Evolutionary conservation across 2,888 invertebrate genomes (phyloP), one percentile per base, ranked within the genome.

Genomic region (Oegoconia quadripuncta): DNA sequence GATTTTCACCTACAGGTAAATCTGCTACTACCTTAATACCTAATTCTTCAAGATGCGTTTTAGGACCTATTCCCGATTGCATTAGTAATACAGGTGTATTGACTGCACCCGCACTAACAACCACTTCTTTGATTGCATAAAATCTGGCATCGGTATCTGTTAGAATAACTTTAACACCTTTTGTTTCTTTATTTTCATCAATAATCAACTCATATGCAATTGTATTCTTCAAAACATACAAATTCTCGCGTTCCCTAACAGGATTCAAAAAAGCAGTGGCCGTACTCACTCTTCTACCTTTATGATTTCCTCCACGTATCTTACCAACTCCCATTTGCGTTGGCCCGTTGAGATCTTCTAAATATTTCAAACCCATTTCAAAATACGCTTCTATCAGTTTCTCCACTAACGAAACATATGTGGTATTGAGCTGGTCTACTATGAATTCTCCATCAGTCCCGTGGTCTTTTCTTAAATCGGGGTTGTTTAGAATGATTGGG

Each of bases 311-410:
- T 2, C 89, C 90, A 55, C 88, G 79, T 9, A 89, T 75, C 50
- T 83, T 88, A 11, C 87, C 88, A n/a, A 89, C 76, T 1, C 89
- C 90, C 52, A 89, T 78, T 63, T 90, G 89, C 3, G 74, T 73
- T 0, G 67, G 66, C 0, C 84, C 83, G 40, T 83, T 84, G 23
- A 86, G 62, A 41, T 84, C 71, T 20, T 80, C 68, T 32, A 88
- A 57, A 47, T 74, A 82, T 15, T 72, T 69, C 27, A 89, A 64
- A 2, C 89, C 89, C 48, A 89, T 58, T 60, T 90, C 89, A 53
- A 68, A 58, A 25, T 89, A 89, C 1, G 80, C 89, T 35, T 79
- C 54, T 28, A 53, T 68, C 14, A 86, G 50, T 50, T 59, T 72
- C 12, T 82, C 66, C 17, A 59, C 66, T 40, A 84, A 58, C n/a